phyloP scores from a whole-genome alignment of 2,113 vertebrate species.

The Lipotes vexillifer region DNA sequence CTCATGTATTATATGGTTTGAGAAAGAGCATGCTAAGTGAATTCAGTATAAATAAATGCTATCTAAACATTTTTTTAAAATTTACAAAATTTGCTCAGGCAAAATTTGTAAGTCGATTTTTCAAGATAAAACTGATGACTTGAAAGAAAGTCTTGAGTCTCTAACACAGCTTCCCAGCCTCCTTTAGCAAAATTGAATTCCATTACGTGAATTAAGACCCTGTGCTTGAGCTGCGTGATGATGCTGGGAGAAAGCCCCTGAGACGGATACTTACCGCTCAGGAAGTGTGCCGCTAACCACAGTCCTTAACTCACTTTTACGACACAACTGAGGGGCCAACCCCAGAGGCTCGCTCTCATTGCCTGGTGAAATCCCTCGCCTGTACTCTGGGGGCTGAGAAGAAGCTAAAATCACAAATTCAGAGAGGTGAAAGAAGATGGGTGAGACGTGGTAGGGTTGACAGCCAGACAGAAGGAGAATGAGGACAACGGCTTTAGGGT shows the following conservation, averaged over 20 bases:
- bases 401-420: not conserved
- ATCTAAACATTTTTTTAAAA: not conserved
- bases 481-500: not conserved
- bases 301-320: not conserved
- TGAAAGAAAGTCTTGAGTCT: not conserved
- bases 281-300: accelerated
- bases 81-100: not conserved
- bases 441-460: not conserved
- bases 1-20: not conserved
- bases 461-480: not conserved
- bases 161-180: not conserved
- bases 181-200: not conserved
- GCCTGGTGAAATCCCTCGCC: not conserved
- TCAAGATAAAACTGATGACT: not conserved
- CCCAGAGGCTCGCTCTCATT: not conserved
- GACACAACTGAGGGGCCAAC: not conserved
- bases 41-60: not conserved
- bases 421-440: not conserved
- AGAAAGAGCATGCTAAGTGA: not conserved
- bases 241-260: not conserved
- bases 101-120: not conserved
- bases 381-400: not conserved
- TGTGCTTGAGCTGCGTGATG: not conserved
- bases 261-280: not conserved
- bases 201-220: not conserved